Evolutionary conservation across 2,888 invertebrate species (phyloP), one percentile per base, ranked within the genome.

Genomic region (Pyralis farinalis): DNA sequence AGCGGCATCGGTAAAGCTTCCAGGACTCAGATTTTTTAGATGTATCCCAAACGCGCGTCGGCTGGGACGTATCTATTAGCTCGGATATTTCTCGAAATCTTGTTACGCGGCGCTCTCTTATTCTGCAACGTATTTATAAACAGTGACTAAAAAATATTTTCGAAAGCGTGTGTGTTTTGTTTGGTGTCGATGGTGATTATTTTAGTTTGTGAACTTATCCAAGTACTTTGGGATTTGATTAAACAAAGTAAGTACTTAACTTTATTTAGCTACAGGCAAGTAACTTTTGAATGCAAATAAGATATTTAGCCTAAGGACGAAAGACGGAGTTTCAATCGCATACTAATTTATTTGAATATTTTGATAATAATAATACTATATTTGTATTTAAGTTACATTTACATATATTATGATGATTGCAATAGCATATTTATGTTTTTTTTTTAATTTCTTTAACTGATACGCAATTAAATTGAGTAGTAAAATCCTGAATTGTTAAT

Each of bases 1-100:
- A 75, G 71, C 72, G 65, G 71, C 66, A 71, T 67, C 71, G 81
- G 76, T 77, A 76, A 82, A 79, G 83, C 79, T 81, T 76, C 70
- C 78, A 82, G 86, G 82, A 86, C 66, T 77, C 71, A 61, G 67
- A 75, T 81, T 84, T 85, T 86, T 86, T 81, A 87, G 87, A 87
- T 83, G 82, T 77, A 67, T 71, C 69, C 67, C 62, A 70, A 61
- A 61, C 77, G 78, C 55, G 67, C 53, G 58, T 71, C 71, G 50
- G 74, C 68, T 65, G 79, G 64, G 79, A 80, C 87, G 86, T 76
- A 59, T 64, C 63, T 48, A 34, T 34, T 58, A n/a, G 53, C 51
- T 46, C 54, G 49, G 46, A 41, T 44, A 45, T 51, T 47, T 52
- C 47, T 52, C 49, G 47, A 47, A 52, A 67, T 58, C 60, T 69